phyloP scores from a whole-genome alignment of 2,113 vertebrate species.

The Microcebus lehilahytsara region DNA sequence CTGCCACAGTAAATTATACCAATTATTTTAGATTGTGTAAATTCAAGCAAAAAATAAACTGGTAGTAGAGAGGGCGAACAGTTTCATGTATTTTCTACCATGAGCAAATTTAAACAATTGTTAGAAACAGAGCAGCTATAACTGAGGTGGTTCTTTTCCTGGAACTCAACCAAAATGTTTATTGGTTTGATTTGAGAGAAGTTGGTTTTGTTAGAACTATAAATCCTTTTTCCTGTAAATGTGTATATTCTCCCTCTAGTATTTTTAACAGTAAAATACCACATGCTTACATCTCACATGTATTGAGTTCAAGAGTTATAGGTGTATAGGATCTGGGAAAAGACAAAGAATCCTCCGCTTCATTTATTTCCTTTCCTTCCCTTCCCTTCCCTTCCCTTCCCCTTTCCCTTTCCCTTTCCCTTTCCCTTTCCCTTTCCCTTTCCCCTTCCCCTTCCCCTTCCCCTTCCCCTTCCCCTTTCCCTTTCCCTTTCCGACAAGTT shows the following conservation, averaged over 20 bases:
- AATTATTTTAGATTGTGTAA: conserved; percentile 14
- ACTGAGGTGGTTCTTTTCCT: conserved; percentile 33
- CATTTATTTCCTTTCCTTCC: no score
- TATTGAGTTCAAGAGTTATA: conserved; percentile 3
- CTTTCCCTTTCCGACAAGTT: no score
- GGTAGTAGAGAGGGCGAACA: not conserved
- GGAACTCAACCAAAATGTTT: not conserved
- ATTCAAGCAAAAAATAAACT: conserved; percentile 42
- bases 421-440: no score
- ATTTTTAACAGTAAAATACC: not conserved
- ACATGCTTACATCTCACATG: not conserved
- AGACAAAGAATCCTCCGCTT: not conserved
- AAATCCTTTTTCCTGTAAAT: not conserved
- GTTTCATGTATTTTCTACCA: not conserved
- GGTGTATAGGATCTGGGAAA: not conserved
- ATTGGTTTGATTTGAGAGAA: conserved; percentile 44
- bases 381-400: no score
- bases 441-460: fast-evolving
- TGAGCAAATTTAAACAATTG: conserved; percentile 41
- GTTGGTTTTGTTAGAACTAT: conserved; percentile 47
- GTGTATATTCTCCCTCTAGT: not conserved
- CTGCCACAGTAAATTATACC: not conserved
- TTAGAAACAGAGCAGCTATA: conserved; percentile 34
- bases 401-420: no score
- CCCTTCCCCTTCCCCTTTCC: no score